Base-by-base conservation (phyloP, 2,113 vertebrate species). In the Coracopsis vasa region DNA sequence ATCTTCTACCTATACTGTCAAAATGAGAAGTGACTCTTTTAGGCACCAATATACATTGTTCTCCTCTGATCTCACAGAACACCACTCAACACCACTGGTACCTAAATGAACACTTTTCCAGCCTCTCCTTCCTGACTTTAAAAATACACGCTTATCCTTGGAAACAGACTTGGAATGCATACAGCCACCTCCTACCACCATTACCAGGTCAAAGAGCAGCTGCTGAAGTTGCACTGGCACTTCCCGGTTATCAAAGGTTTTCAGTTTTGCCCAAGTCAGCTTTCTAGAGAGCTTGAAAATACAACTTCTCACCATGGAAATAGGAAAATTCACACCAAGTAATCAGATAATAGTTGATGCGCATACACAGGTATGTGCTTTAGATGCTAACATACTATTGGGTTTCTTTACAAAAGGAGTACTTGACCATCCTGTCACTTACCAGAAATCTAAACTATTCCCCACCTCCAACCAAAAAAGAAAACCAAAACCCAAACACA, bases 201-300 rank as follows among this genome's bases (percentile, higher is more conserved):
- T 1, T 75, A 56, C 24, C 69, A 75, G 86, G 89, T 81, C 95
- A 95, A 96, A 96, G 95, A 84, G 80, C 91, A 92, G 69, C 70
- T 79, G 86, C 91, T 87, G 86, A 92, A 60, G 61, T 71, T 92
- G 77, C 73, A 91, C 29, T 42, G 51, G 56, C 56, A 92, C 65
- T 89, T 95, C 65, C 69, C 4, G 4, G 42, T 84, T 95, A 86
- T 44, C 50, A 58, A 70, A 67, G 18, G 33, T 33, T 90, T 84
- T 70, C 41, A 51, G 69, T 71, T 96, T 61, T 51, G 42, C 65
- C 27, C 20, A 81, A 72, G 51, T 84, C 65, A 74, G 53, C 54
- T 60, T 53, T 54, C 33, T 9, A 33, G 18, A 69, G n/a, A 79
- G 35, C 39, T 31, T 58, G 39, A 79, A 67, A 42, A 81, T 39